Base-by-base conservation (phyloP, 1,140 invertebrate genomes). In the Lepidurus packardi region DNA sequence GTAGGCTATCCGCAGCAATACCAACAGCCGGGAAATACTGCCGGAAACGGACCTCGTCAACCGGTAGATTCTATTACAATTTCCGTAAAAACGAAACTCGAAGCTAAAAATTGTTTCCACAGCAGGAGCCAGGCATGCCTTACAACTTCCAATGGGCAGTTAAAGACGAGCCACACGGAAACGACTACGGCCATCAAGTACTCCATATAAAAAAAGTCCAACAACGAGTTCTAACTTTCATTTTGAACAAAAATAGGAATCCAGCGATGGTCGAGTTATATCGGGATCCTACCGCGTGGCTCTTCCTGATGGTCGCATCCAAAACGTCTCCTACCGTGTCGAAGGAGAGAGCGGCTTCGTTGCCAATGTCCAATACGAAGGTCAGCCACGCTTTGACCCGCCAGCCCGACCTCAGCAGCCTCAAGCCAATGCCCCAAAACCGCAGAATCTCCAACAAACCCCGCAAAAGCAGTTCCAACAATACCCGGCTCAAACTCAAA, bases 121-220 rank as follows among this genome's bases (percentile, higher is more conserved):
- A 53, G 42, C 25, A 42, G 24, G 42, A 76, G 9, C 73, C 43
- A 24, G 25, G 53, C 25, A 77, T 76, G 81, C 81, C 82, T 25
- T 82, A 82, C 77, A 41, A 43, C 21, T 82, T 81, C 74, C 79
- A 45, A 43, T 82, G 78, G 73, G 47, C 77, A 43, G 81, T 82
- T 9, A 80, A 81, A 75, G 81, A 82, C 73, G 79, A 82, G n/a
- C 77, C n/a, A 13, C 21, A 65, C 3, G 47, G 75, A 5, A 81
- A 79, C 42, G 79, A 82, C 75, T 82, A 80, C 45, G 81, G 81
- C 16, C 80, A 81, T 42, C 74, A 81, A 74, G 81, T 65, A 65
- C 10, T 13, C 21, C 13, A 10, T 7, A 21, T 1, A 1, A 47
- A 1, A 6, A 4, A 11, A 47, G 0, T 65, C 6, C 6, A 65